Evolutionary conservation across 1,140 invertebrate genomes (phyloP), one percentile per base, ranked within the genome.

Genomic region (Trichonephila inaurata): DNA sequence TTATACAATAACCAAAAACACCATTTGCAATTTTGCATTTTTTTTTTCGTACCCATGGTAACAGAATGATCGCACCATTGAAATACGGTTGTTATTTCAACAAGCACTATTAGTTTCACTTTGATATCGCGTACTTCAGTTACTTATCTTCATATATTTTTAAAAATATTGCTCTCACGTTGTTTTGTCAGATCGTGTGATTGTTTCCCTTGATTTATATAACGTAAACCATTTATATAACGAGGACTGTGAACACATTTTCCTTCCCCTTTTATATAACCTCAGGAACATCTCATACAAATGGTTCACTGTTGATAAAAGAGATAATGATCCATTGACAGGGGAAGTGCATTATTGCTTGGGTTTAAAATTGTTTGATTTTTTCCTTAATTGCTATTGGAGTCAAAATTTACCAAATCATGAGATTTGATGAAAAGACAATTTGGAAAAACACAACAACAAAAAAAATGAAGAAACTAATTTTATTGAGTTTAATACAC

Each of bases 71-170:
- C 28, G 72, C 72, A 40, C 40, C 33, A 77, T 77, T 40, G 72
- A 77, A 77, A 77, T 77, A 77, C 33, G 72, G 18, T 77, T 77
- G 72, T 77, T 77, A 33, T 33, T 77, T 33, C 51, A 77, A 77
- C 28, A 33, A 40, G 28, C 72, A 77, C 12, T 77, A 77, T 77
- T 77, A 77, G 72, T 77, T 77, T 77, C 72, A 77, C 33, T 77
- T 77, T 18, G 28, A 16, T 18, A 77, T 77, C 72, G 72, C 28
- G 16, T 77, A 33, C 18, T 77, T 77, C 33, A 3, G 5, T 77
- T 77, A 16, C 28, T 72, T 77, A 33, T 21, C 69, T 28, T 7
- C 72, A 28, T 28, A 69, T 12, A 40, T 40, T 3, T 40, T 3
- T 51, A 10, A 51, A 51, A 51, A 18, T 64, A 6, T 16, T 64